A percentile compares a stretch with the other conserved stretches of the same genome.
Conservation (phyloP, 64 coral and sea anemone species). For the Montipora sp. region DNA sequence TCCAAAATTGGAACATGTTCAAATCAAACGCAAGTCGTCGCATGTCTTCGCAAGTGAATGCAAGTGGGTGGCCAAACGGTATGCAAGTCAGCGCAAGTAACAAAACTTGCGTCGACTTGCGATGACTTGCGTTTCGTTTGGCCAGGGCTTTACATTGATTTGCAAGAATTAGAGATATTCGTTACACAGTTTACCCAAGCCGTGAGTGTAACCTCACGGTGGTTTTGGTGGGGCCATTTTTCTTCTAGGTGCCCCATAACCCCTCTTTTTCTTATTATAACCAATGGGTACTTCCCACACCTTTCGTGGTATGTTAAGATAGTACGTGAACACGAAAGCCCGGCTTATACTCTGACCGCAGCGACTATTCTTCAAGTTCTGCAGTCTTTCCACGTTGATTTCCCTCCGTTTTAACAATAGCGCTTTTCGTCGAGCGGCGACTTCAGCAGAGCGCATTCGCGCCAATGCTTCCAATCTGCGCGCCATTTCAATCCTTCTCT, state of each 20-base stretch:
- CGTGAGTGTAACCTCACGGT: neutral
- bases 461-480: conserved; percentile 77
- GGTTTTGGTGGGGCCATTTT: conserved; percentile 50
- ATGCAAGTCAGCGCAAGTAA: no score
- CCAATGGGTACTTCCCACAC: conserved; percentile 83
- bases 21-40: no score
- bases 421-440: conserved; percentile 71
- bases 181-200: no score
- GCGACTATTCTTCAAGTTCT: conserved; percentile 67
- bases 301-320: conserved; percentile 76
- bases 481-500: conserved; percentile 83
- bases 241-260: conserved; percentile 39
- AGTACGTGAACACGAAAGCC: conserved; percentile 79
- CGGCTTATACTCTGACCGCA: conserved; percentile 75
- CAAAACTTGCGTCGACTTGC: no score
- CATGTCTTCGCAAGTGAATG: no score
- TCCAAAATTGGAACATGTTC: no score
- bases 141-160: no score
- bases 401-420: conserved; percentile 74
- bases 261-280: conserved; percentile 81
- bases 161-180: no score
- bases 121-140: no score
- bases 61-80: no score
- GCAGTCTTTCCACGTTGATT: conserved; percentile 77
- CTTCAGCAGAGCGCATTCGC: conserved; percentile 75